Base-by-base conservation (phyloP, 2,888 invertebrate species). In the Apomyelois bistriatella region DNA sequence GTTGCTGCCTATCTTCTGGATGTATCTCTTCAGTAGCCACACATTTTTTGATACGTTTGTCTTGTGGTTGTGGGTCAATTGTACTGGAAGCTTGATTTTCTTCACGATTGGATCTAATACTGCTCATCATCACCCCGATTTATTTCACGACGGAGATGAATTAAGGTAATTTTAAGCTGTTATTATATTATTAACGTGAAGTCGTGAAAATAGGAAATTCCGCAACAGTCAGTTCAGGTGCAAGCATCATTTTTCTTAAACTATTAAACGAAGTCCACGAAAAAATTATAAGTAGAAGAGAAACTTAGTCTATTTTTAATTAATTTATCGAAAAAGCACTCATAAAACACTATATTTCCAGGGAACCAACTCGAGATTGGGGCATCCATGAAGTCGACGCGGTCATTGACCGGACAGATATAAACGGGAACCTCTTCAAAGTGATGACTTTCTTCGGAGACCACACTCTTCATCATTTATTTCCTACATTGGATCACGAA, bases 111-210 rank as follows among this genome's bases (percentile, higher is more conserved):
- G 94, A 1, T 65, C 94, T 1, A 95, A 93, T 70, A 96, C 95
- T 3, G 95, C 94, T 0, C 96, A 97, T 80, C 96, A 96, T 73
- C 95, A 96, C 76, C 96, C 95, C 0, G 92, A 94, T 52, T 93
- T 94, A 47, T 94, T 94, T 68, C 96, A 96, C 70, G 96, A 96
- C 69, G 96, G 96, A 0, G 96, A 96, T 75, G 79, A 92, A 61
- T 85, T 92, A 40, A 91, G 92, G 94, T 94, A 81, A 52, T 55
- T 53, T 40, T 22, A 22, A 22, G 5, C 22, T 22, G 5, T 22
- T 22, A 22, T 22, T 22, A n/a, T 22, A 22, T 22, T 2, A 5
- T 22, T 22, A n/a, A n/a, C n/a, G n/a, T n/a, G n/a, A n/a, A n/a
- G n/a, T n/a, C n/a, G n/a, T n/a, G n/a, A n/a, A n/a, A n/a, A 22